Evolutionary conservation across 1,140 invertebrate species (phyloP).

Genomic region (Microplitis demolitor): DNA sequence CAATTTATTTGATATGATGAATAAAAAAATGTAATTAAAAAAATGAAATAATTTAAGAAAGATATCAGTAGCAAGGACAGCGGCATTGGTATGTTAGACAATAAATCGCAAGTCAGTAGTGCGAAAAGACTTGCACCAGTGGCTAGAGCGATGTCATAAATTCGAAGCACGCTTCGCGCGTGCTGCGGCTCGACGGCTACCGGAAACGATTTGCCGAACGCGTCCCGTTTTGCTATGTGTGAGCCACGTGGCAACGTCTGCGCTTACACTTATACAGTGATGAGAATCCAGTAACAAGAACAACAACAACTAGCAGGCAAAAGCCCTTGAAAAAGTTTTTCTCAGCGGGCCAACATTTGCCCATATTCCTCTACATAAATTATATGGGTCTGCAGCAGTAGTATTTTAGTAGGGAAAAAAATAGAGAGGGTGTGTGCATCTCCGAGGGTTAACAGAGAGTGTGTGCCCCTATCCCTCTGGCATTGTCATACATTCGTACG

Average conservation of each 20-base stretch:
- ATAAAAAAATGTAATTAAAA: neutral
- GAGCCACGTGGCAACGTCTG: slow-evolving; percentile 4
- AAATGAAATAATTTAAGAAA: neutral
- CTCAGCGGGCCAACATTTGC: no score
- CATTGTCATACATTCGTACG: no score
- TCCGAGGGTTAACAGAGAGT: no score
- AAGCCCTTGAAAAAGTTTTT: no score
- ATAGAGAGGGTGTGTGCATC: no score
- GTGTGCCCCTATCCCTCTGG: no score
- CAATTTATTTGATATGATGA: no score
- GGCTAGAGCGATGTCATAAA: slow-evolving; percentile 24
- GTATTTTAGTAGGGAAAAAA: no score
- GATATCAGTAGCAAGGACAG: neutral
- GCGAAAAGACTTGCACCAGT: slow-evolving; percentile 9
- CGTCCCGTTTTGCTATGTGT: slow-evolving; percentile 18
- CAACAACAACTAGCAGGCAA: no score
- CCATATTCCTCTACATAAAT: no score
- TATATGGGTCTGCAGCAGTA: no score
- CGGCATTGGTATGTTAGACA: neutral
- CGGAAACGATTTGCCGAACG: slow-evolving; percentile 29
- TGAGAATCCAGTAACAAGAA: neutral
- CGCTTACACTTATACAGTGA: neutral
- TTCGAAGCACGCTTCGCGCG: slow-evolving; percentile 33
- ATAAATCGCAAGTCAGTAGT: slow-evolving; percentile 5
- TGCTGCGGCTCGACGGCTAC: slow-evolving; percentile 32